These are phyloP conservation scores for Eurois occulta DNA, from an alignment of 2,888 invertebrate species.

Conservation along the genomic window DNA sequence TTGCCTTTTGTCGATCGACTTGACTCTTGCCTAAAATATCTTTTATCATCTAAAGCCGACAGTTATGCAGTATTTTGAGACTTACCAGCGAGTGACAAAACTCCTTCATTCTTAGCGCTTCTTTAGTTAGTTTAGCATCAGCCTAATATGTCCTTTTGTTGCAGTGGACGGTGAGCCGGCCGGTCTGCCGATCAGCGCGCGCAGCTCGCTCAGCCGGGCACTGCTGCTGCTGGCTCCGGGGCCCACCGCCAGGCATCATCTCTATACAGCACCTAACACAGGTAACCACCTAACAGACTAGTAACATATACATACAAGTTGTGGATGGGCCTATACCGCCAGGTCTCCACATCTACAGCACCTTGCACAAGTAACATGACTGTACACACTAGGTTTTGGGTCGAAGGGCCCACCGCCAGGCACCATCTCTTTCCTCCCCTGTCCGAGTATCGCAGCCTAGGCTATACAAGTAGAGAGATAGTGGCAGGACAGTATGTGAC, in stretches of 20 bases:
- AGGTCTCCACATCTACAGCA: neutral
- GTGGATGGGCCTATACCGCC: neutral
- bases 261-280: slow-evolving; percentile 92
- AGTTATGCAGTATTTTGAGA: neutral
- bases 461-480: neutral
- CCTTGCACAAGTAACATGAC: neutral
- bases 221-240: slow-evolving; percentile 92
- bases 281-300: slow-evolving; percentile 75
- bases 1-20: neutral
- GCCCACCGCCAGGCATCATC: slow-evolving; percentile 86
- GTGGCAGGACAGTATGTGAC: neutral
- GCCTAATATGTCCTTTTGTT: slow-evolving; percentile 69
- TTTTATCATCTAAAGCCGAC: neutral
- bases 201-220: slow-evolving; percentile 86
- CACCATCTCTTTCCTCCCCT: neutral
- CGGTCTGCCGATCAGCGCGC: slow-evolving; percentile 89
- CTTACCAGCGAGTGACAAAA: neutral
- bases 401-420: too few species aligned
- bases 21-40: neutral
- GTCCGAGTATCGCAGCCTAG: neutral
- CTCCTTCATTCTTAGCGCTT: neutral
- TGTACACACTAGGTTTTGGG: neutral
- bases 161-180: slow-evolving; percentile 91
- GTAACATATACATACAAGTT: neutral
- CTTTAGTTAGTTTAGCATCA: slow-evolving; percentile 7